These are phyloP conservation scores for Pavo muticus DNA, from an alignment of 2,113 vertebrate species.

Conservation along the genomic window DNA sequence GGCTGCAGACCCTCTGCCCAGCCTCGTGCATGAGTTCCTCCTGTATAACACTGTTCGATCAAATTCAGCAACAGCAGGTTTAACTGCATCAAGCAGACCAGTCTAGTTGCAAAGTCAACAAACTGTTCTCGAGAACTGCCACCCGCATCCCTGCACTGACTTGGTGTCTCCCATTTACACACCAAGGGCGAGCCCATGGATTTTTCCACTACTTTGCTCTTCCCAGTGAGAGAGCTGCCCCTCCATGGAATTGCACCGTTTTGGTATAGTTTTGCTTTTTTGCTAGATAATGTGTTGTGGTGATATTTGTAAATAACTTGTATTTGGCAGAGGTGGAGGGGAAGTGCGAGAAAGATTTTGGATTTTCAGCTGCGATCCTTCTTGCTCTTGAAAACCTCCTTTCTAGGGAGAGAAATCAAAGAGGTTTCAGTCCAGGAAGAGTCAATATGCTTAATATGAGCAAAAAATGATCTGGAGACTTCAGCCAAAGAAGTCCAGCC, in stretches of 20 bases:
- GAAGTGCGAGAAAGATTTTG: neutral
- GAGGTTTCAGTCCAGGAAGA: neutral
- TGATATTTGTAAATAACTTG: neutral
- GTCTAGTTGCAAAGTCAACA: neutral
- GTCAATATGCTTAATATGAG: neutral
- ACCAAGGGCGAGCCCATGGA: neutral
- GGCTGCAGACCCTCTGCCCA: neutral
- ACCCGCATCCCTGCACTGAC: neutral
- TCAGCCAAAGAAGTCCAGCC: neutral
- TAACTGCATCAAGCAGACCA: neutral
- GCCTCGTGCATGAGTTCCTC: rapidly evolving
- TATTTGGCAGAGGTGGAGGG: neutral
- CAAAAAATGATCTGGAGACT: neutral
- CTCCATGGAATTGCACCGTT: neutral
- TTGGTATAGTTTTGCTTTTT: neutral
- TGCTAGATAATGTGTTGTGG: neutral
- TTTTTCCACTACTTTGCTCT: neutral
- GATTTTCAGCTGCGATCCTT: neutral
- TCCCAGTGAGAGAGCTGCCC: neutral
- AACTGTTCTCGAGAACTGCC: neutral
- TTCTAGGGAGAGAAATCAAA: neutral
- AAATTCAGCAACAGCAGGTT: neutral
- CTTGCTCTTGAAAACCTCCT: neutral
- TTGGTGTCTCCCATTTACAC: neutral
- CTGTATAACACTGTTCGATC: neutral